Conservation (phyloP, 2,888 invertebrate genomes). For the Scaptomyza tumidula region DNA sequence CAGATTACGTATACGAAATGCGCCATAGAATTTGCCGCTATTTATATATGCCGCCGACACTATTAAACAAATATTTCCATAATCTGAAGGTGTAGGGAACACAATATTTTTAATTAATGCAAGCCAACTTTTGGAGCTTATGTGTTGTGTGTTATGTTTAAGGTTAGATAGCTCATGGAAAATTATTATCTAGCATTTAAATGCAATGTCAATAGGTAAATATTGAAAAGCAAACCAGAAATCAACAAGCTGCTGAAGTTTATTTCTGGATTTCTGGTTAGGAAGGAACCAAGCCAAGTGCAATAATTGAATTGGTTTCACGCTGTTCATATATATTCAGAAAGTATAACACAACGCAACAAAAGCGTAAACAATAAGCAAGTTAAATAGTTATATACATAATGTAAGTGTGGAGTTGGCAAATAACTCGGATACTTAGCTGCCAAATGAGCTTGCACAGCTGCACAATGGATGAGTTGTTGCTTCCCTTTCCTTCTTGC, state of each 20-base stretch:
- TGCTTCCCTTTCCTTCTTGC: background rate
- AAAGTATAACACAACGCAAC: slow-evolving; percentile 7
- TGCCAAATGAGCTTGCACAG: slow-evolving; percentile 71
- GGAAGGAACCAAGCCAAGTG: slow-evolving; percentile 47
- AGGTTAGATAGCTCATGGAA: slow-evolving; percentile 34
- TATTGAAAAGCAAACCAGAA: slow-evolving; percentile 51
- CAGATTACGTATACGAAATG: slow-evolving; percentile 28
- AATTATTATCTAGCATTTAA: slow-evolving; percentile 47
- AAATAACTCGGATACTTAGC: slow-evolving; percentile 41
- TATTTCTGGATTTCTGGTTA: slow-evolving; percentile 51
- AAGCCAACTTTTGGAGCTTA: slow-evolving; percentile 36
- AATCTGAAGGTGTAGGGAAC: slow-evolving; percentile 42
- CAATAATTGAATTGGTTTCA: slow-evolving; percentile 57
- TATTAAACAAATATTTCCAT: slow-evolving; percentile 42
- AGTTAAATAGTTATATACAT: slow-evolving; percentile 36
- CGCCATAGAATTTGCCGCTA: slow-evolving; percentile 9
- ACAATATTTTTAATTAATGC: slow-evolving; percentile 44
- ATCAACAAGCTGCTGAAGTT: slow-evolving; percentile 24
- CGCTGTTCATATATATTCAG: background rate
- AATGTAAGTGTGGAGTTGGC: slow-evolving; percentile 22
- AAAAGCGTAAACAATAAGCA: slow-evolving; percentile 19
- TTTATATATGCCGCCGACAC: slow-evolving; percentile 41
- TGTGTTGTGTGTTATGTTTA: slow-evolving; percentile 1
- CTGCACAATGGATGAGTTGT: slow-evolving; percentile 41
- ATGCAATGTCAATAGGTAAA: slow-evolving; percentile 59